Evolutionary conservation across 2,797 vertebrate species (phyloP), one percentile per base, ranked within the genome.

Genomic region (Gallirallus australis): DNA sequence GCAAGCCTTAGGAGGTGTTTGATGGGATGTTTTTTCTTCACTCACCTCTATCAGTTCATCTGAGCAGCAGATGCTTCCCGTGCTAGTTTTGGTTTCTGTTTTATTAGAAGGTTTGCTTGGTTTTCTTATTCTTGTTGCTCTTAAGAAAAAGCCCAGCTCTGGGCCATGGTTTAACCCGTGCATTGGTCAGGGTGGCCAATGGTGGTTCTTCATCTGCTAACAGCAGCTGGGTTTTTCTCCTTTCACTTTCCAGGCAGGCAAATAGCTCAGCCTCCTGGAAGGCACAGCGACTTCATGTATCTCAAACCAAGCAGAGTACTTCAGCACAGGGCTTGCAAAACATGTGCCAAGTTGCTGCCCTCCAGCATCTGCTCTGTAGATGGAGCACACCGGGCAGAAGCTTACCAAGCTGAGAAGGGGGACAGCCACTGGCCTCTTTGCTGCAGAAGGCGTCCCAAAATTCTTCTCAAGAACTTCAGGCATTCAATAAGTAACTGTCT

Each of bases 51-150:
- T 72, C 53, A 42, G 73, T 82, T 91, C 35, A 91, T 93, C 87
- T 73, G n/a, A 80, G 83, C 4, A 92, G 75, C 76, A 95, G 86
- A 94, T 75, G 72, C 82, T 96, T 96, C 94, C 95, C 94, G 54
- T 89, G 91, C 85, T 59, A 78, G 78, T 96, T 97, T 95, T 93
- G 52, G 77, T 95, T 96, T 97, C 95, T 96, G 70, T 94, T 97
- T 86, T 80, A 70, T 86, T 69, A 0, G 0, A 73, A 89, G 54
- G 40, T 76, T 88, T 70, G 73, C 66, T 82, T 33, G 86, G 54
- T 89, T 85, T 61, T 90, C 56, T 79, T 35, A 64, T 65, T 35
- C 54, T 47, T 94, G 83, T 20, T 86, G 93, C 80, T 77, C 15
- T 92, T 57, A 79, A 90, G 52, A 90, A 92, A 89, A 79, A 81